Conservation (phyloP, 2,797 vertebrate species). For the Argyrosomus regius region DNA sequence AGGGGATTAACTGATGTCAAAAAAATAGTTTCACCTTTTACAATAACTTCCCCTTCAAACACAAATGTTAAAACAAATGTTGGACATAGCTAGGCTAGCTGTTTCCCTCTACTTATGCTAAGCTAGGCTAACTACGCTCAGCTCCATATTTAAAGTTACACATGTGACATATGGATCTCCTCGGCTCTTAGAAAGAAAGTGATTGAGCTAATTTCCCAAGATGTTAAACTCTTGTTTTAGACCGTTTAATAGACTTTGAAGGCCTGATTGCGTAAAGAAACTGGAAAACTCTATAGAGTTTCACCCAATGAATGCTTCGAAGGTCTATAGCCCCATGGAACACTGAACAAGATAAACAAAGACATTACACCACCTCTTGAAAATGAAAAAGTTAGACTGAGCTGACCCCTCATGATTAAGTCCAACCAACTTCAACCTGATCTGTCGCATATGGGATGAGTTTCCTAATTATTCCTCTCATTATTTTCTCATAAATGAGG, state of each 20-base stretch:
- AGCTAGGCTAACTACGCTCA: not conserved
- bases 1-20: no score
- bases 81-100: not conserved
- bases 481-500: constrained; percentile 38
- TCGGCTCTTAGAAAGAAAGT: not conserved
- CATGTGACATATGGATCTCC: not conserved
- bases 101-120: not conserved
- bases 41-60: not conserved
- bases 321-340: not conserved
- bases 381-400: not conserved
- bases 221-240: not conserved
- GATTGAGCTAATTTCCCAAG: no score
- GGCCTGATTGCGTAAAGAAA: not conserved
- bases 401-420: not conserved
- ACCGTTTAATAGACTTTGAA: not conserved
- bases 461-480: constrained; percentile 39
- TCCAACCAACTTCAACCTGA: not conserved
- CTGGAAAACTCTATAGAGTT: not conserved
- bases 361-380: not conserved
- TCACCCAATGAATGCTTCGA: not conserved
- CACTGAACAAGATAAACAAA: not conserved
- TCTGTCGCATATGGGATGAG: constrained; percentile 26
- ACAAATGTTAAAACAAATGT: not conserved
- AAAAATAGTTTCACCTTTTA: not conserved
- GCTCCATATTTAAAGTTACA: not conserved